Conservation (phyloP, 2,888 invertebrate species). For the Pseudoips prasinana region DNA sequence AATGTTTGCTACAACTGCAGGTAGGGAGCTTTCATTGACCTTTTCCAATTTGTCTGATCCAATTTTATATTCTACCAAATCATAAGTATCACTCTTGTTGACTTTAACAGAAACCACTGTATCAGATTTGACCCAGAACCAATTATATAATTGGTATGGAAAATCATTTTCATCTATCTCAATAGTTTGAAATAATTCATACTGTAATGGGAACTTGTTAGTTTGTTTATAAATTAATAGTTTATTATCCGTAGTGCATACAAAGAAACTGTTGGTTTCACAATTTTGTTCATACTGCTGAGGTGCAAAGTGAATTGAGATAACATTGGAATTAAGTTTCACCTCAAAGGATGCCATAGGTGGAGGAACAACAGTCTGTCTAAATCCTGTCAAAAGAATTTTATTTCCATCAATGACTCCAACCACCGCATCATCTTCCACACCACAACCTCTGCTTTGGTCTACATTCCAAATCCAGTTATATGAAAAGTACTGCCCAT, state of each 20-base stretch:
- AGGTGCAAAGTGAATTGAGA: slow-evolving; percentile 83
- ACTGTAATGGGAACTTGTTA: slow-evolving; percentile 57
- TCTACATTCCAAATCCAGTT: slow-evolving; percentile 85
- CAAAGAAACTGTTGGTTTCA: slow-evolving; percentile 69
- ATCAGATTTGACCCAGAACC: slow-evolving; percentile 77
- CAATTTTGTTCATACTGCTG: slow-evolving; percentile 25
- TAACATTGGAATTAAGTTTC: slow-evolving; percentile 77
- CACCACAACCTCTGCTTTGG: slow-evolving; percentile 74
- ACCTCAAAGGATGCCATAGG: slow-evolving; percentile 88
- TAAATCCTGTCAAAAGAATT: slow-evolving; percentile 87
- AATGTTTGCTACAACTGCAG: slow-evolving; percentile 52
- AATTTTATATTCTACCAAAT: slow-evolving; percentile 52
- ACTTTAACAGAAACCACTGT: slow-evolving; percentile 61
- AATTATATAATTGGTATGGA: slow-evolving; percentile 75
- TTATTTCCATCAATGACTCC: slow-evolving; percentile 89
- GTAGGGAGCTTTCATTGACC: slow-evolving; percentile 39
- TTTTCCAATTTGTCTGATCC: slow-evolving; percentile 35
- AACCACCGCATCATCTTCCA: slow-evolving; percentile 83
- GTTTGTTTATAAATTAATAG: slow-evolving; percentile 62
- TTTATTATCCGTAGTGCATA: slow-evolving; percentile 54
- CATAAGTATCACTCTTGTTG: slow-evolving; percentile 39
- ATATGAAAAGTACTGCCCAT: slow-evolving; percentile 77
- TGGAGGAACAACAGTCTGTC: slow-evolving; percentile 89
- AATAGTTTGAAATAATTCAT: slow-evolving; percentile 43
- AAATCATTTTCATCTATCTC: slow-evolving; percentile 44